phyloP scores from a whole-genome alignment of 1,140 invertebrate genomes.

The Drosophila parvula region DNA sequence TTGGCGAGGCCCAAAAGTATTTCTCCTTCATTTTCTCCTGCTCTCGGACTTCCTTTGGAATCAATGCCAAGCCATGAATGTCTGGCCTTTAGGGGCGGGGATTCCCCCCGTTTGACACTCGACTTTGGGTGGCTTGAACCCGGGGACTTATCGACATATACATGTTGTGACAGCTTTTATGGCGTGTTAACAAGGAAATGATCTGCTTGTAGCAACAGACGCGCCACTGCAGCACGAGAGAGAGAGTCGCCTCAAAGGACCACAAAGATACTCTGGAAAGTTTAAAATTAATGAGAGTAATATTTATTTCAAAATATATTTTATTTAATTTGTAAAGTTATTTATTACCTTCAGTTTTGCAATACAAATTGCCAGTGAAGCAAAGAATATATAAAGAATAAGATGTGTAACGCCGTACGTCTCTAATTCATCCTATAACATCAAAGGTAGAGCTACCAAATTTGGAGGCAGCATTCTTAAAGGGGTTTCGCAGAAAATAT shows the following conservation, averaged over 20 bases:
- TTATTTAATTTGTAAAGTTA: neutral
- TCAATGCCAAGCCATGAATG: conserved; percentile 34
- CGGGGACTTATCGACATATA: conserved; percentile 76
- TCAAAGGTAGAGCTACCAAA: neutral
- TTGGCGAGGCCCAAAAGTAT: conserved; percentile 64
- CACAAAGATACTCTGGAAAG: neutral
- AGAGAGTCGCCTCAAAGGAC: neutral
- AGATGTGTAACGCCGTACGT: no score
- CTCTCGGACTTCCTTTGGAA: conserved; percentile 59
- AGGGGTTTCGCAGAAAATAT: no score
- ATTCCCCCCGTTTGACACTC: conserved; percentile 64
- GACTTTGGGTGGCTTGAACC: conserved; percentile 58
- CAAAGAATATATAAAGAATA: neutral
- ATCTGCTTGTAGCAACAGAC: conserved; percentile 64
- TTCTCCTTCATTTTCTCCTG: conserved; percentile 18
- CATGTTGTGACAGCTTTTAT: conserved; percentile 83
- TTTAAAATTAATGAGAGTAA: neutral
- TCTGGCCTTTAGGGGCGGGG: conserved; percentile 5
- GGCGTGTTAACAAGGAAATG: conserved; percentile 81
- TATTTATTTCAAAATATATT: neutral
- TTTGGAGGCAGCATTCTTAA: no score
- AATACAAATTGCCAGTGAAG: neutral
- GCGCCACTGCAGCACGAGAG: conserved; percentile 7
- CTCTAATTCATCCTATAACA: no score
- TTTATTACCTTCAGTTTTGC: neutral